Conservation (phyloP, 2,113 vertebrate genomes). For the Xiphorhynchus elegans region DNA sequence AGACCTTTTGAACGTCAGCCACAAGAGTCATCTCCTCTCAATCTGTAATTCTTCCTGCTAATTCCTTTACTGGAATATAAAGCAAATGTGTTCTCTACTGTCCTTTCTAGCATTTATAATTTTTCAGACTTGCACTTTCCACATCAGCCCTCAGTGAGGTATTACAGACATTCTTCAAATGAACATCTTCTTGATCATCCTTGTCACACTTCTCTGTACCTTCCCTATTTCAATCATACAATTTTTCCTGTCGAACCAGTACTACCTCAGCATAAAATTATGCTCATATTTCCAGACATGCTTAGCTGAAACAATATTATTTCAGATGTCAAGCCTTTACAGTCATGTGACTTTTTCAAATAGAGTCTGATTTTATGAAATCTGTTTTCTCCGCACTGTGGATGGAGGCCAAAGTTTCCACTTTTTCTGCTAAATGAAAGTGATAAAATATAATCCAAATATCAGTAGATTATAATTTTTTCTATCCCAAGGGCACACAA, state of each 20-base stretch:
- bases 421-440: not conserved
- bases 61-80: not conserved
- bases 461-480: not conserved
- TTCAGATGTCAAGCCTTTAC: not conserved
- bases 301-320: not conserved
- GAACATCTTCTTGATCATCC: not conserved
- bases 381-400: not conserved
- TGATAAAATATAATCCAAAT: not conserved
- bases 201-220: not conserved
- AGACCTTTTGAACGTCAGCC: not conserved
- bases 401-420: not conserved
- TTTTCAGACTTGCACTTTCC: not conserved
- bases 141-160: not conserved
- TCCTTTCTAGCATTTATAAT: not conserved
- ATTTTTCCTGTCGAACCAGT: not conserved
- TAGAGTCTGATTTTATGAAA: not conserved
- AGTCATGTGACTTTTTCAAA: not conserved
- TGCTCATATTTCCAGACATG: accelerated
- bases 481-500: not conserved
- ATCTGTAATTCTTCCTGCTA: not conserved
- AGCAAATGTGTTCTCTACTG: not conserved
- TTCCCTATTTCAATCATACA: not conserved
- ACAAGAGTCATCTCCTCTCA: not conserved
- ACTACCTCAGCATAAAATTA: not conserved
- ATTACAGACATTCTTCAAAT: not conserved